These are phyloP conservation scores for Mesorhabditis belari DNA, from an alignment of 2,888 invertebrate species.

Conservation along the genomic window DNA sequence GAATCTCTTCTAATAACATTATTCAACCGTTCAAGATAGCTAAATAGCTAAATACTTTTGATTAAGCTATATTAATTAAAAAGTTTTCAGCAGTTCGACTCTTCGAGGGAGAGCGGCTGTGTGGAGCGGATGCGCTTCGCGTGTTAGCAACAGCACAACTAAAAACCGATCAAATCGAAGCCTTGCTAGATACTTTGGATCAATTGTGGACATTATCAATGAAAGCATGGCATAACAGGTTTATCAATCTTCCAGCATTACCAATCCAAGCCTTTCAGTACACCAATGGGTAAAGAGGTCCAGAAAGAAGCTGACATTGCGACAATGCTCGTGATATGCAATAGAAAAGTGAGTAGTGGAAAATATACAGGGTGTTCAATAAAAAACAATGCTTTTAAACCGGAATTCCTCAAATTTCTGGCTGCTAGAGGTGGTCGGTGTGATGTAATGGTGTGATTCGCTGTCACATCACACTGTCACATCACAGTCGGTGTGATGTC, in stretches of 20 bases:
- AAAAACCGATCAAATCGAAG: not conserved
- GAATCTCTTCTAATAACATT: not conserved
- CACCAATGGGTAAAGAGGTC: not conserved
- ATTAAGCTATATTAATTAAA: no score
- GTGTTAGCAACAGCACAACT: not conserved
- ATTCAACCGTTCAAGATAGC: not conserved
- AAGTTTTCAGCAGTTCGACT: slow-evolving; percentile 8
- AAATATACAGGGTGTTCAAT: no score
- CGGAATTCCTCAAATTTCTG: no score
- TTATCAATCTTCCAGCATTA: not conserved
- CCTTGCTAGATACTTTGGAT: not conserved
- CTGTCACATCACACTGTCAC: no score
- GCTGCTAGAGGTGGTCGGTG: no score
- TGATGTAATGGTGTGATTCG: no score
- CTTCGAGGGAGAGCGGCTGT: slow-evolving; percentile 5
- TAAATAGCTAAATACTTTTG: no score
- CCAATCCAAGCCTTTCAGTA: not conserved
- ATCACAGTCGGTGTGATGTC: no score
- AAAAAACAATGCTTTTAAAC: no score
- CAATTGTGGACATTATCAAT: not conserved
- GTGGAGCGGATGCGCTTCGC: not conserved
- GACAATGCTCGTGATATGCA: not conserved
- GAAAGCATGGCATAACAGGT: not conserved
- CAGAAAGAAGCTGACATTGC: not conserved
- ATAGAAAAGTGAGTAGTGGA: no score